phyloP scores from a whole-genome alignment of 2,797 vertebrate species.

The Pristis pectinata region DNA sequence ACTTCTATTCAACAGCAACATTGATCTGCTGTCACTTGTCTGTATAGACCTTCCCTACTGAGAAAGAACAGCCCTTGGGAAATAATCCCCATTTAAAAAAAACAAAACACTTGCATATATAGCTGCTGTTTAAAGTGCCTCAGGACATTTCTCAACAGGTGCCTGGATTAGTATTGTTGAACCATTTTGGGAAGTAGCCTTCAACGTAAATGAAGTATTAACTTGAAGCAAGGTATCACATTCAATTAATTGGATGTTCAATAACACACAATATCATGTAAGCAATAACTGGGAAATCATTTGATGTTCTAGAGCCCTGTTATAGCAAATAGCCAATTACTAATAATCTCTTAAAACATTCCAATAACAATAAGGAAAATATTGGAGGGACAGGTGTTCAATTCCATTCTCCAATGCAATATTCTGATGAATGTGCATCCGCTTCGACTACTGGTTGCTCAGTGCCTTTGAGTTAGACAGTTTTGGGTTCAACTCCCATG shows the following conservation, averaged over 20 bases:
- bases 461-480: not conserved
- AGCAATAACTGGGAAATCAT: no score
- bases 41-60: no score
- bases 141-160: conserved; percentile 4
- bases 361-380: not conserved
- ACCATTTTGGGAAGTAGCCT: not conserved
- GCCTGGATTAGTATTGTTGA: conserved; percentile 7
- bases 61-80: no score
- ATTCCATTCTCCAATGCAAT: not conserved
- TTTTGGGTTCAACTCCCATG: not conserved
- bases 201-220: not conserved
- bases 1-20: no score
- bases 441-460: not conserved
- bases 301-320: no score
- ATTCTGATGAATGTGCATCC: not conserved
- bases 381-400: not conserved
- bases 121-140: not conserved
- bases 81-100: no score
- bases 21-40: no score
- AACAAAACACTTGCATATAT: no score
- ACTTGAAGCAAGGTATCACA: not conserved
- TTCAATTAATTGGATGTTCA: not conserved
- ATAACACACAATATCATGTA: not conserved
- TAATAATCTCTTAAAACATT: not conserved
- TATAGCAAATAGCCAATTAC: not conserved